Evolutionary conservation across 1,140 invertebrate species (phyloP), one percentile per base, ranked within the genome.

Genomic region (Drosophila lowei): DNA sequence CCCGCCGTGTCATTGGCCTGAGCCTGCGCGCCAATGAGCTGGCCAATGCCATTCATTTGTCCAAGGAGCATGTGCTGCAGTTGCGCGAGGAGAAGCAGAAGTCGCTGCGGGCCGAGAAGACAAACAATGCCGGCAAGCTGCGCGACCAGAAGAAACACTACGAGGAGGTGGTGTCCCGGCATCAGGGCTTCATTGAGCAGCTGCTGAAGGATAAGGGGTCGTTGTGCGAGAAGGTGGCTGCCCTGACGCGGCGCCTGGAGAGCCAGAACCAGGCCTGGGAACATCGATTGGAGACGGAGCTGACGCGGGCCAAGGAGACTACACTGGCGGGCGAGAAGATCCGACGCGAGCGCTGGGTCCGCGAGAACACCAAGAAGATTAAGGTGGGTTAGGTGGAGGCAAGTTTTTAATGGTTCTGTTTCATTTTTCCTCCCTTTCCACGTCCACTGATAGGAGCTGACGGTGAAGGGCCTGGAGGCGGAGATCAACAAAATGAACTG

Each of bases 381-480:
- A 95, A 95, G 91, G 94, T 94, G 56, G 15, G 34, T 0, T 6
- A 7, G 8, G 16, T 21, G 1, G 34, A 6, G 28, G 8, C 28
- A 30, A 4, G 23, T 4, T 2, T 8, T 8, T 8, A 4, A 15
- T 13, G 7, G 28, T 54, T 30, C 21, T 0, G n/a, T 16, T n/a
- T n/a, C 4, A 44, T 9, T 13, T n/a, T 11, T 4, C 6, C 7
- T 13, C 6, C n/a, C n/a, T 23, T 49, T 28, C 7, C 13, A 4
- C 13, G n/a, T 0, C 38, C 23, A 25, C 3, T 25, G 23, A 4
- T 5, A 94, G 94, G 95, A 95, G 83, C 92, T 95, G 77, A 95
- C 95, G 0, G 94, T 95, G 1, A 95, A 95, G 81, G 94, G 95
- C 7, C 86, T 96, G n/a, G 95, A 95, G 80, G 93, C 94, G 2